These are phyloP conservation scores for Petrocephalus microphthalmus DNA, from an alignment of 2,113 vertebrate genomes.

Conservation along the genomic window DNA sequence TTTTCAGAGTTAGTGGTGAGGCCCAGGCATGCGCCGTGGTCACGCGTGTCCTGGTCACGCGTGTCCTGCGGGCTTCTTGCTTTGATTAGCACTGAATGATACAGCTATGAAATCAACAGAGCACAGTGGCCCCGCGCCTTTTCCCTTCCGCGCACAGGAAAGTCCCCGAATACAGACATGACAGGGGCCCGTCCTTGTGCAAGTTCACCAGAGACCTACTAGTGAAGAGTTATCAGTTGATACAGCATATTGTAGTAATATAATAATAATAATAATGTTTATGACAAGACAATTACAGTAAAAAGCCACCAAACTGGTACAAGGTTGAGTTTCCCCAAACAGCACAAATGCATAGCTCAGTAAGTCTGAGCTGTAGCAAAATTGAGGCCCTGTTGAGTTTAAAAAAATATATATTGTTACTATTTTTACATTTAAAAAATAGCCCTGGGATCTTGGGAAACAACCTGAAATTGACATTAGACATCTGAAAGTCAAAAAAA, in stretches of 20 bases:
- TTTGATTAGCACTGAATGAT: background rate
- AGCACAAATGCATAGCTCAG: background rate
- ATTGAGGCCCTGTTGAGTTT: background rate
- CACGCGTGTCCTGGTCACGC: no score
- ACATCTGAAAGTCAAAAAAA: background rate
- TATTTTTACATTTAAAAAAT: background rate
- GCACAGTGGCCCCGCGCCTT: background rate
- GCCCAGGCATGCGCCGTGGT: background rate
- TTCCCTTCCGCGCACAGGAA: background rate
- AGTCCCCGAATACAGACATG: background rate
- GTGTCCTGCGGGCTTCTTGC: background rate
- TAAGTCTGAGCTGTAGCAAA: background rate
- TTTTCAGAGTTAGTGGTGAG: background rate
- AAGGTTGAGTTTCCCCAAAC: background rate
- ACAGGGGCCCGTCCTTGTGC: background rate
- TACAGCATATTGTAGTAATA: background rate
- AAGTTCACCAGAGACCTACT: background rate
- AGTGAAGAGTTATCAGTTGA: background rate
- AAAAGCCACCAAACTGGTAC: background rate
- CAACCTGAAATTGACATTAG: background rate
- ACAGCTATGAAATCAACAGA: background rate
- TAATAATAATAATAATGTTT: background rate
- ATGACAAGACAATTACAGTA: background rate
- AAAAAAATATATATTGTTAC: background rate
- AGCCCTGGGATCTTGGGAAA: background rate